Evolutionary conservation across 2,888 invertebrate species (phyloP).

Genomic region (Mythimna vitellina): DNA sequence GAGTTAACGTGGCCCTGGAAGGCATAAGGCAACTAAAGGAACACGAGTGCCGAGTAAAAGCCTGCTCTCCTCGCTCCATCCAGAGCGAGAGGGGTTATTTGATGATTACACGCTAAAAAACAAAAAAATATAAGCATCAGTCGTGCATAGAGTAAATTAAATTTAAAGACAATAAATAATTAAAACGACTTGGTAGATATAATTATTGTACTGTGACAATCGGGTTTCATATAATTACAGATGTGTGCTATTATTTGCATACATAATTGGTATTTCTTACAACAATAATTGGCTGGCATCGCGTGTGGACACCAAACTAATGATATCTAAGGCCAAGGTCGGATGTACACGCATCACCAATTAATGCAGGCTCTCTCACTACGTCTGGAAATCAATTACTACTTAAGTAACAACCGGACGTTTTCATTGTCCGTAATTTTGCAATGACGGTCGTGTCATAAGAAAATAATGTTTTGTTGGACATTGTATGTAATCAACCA

Average conservation of each 20-base stretch:
- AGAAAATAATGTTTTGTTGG: conserved; percentile 39
- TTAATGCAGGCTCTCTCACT: conserved; percentile 70
- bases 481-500: conserved; percentile 22
- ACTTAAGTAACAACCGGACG: conserved; percentile 65
- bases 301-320: conserved; percentile 63
- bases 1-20: too few species aligned
- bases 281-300: conserved; percentile 45
- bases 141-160: not conserved
- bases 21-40: too few species aligned
- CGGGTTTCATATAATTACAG: conserved; percentile 16
- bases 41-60: too few species aligned
- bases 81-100: too few species aligned
- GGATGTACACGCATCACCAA: conserved; percentile 77
- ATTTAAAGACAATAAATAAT: conserved; percentile 24
- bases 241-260: conserved; percentile 40
- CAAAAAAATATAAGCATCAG: not conserved
- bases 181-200: not conserved
- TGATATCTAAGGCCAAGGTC: conserved; percentile 81
- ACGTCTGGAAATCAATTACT: conserved; percentile 72
- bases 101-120: not conserved
- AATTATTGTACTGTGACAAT: conserved; percentile 23
- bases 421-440: conserved; percentile 61
- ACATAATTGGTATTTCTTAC: conserved; percentile 52
- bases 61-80: too few species aligned
- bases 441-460: conserved; percentile 53